These are phyloP conservation scores for Micropoecilia bifurca DNA, from an alignment of 2,797 vertebrate species.

Conservation along the genomic window DNA sequence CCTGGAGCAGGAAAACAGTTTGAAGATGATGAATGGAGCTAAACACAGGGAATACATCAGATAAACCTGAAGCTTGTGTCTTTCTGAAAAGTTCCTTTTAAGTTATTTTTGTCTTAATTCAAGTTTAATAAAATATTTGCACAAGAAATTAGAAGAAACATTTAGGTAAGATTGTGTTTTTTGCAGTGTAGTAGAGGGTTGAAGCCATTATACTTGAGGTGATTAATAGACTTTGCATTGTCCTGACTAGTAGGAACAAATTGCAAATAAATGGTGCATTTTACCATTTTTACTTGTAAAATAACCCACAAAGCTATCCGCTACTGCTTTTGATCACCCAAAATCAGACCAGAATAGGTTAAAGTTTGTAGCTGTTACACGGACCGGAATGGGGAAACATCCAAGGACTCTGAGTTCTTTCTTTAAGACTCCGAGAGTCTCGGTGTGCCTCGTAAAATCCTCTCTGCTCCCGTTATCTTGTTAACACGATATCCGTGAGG, in stretches of 20 bases:
- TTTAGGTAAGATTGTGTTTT: too few species aligned
- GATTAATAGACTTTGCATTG: background rate
- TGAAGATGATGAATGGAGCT: too few species aligned
- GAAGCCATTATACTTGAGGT: background rate
- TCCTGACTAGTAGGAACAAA: background rate
- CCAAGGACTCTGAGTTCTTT: background rate
- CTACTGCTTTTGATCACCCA: background rate
- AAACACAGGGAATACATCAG: too few species aligned
- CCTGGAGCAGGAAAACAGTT: too few species aligned
- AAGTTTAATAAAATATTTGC: too few species aligned
- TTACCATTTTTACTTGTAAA: background rate
- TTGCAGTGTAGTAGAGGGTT: too few species aligned
- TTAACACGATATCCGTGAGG: conserved; percentile 57
- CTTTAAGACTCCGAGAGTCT: conserved; percentile 25
- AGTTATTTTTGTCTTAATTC: too few species aligned
- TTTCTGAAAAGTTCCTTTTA: too few species aligned
- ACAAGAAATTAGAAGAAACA: too few species aligned
- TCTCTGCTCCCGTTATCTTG: conserved; percentile 62
- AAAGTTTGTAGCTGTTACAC: background rate
- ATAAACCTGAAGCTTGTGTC: too few species aligned
- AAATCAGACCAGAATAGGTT: background rate
- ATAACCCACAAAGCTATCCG: background rate
- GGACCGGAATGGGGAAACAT: background rate
- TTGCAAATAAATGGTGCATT: background rate
- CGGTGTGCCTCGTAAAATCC: conserved; percentile 39